Evolutionary conservation across 2,113 vertebrate species (phyloP), one percentile per base, ranked within the genome.

Genomic region (Podiceps cristatus): DNA sequence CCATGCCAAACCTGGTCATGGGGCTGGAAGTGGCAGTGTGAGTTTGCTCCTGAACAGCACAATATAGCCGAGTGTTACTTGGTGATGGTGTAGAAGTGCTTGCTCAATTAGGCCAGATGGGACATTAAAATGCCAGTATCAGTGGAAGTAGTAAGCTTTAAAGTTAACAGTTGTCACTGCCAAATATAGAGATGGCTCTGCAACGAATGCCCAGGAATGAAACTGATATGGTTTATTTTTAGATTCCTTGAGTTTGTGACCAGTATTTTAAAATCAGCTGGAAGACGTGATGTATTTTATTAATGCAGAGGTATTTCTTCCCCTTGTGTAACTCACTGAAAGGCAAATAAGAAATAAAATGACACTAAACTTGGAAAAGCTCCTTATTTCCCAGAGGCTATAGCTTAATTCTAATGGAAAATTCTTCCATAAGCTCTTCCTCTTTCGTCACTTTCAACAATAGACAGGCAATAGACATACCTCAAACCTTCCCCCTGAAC

Each of bases 221-320:
- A 97, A 97, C 33, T 76, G 88, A 91, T 95, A 95, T 2, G 1
- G 58, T 94, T 94, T 98, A 96, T 97, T 97, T 98, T 97, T n/a
- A 98, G 89, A 86, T 81, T 97, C 29, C 28, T 31, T 20, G 45
- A 68, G 35, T 95, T 95, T 78, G 86, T 95, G 97, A 94, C 77
- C 24, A 83, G 63, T 96, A 97, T 97, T 95, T 94, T 81, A 85
- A 98, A 97, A 59, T 28, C 47, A 87, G 50, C 45, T 74, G 88
- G 45, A 97, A 90, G 94, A 98, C 90, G 78, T 94, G 87, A 87
- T 95, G 96, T 77, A 96, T 97, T 81, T 96, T 95, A 94, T 98
- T 97, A 95, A 95, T 77, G 72, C 93, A 81, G 82, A 89, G 50
- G 72, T 25, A 33, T 50, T 74, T 88, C 40, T 75, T 82, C 47